phyloP scores from a whole-genome alignment of 2,797 vertebrate genomes.

The Ambastaia sidthimunki region DNA sequence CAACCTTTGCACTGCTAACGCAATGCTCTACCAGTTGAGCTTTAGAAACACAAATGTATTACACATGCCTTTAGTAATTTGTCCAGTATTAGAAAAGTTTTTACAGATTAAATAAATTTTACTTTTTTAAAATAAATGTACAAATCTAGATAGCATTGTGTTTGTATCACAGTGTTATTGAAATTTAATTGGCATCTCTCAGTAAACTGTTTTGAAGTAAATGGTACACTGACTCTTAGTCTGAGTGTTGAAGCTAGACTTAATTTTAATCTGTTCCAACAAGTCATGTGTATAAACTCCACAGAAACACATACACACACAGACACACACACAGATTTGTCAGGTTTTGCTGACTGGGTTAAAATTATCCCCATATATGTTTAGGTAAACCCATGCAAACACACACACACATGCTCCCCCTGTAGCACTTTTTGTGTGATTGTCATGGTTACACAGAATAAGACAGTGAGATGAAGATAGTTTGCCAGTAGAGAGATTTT shows the following conservation, averaged over 20 bases:
- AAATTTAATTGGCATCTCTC: background rate
- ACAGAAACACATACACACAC: slow-evolving; percentile 9
- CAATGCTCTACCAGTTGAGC: too few species aligned
- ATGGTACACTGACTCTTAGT: background rate
- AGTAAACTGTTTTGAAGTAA: background rate
- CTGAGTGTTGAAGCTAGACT: background rate
- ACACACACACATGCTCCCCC: background rate
- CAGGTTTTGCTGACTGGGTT: too few species aligned
- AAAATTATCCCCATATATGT: too few species aligned
- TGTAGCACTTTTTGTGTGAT: background rate
- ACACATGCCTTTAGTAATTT: too few species aligned
- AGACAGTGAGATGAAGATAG: background rate
- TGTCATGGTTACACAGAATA: background rate
- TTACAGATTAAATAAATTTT: too few species aligned
- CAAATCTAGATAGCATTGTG: background rate
- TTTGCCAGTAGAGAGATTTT: background rate
- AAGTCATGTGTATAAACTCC: slow-evolving; percentile 28
- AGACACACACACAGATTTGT: background rate
- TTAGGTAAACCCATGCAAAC: too few species aligned
- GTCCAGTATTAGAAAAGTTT: too few species aligned
- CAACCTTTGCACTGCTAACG: too few species aligned
- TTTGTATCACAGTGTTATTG: background rate
- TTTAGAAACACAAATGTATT: too few species aligned
- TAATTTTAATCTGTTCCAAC: slow-evolving; percentile 6
- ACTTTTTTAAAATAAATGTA: too few species aligned